phyloP scores from a whole-genome alignment of 2,888 invertebrate species.

The Sabatieria punctata region DNA sequence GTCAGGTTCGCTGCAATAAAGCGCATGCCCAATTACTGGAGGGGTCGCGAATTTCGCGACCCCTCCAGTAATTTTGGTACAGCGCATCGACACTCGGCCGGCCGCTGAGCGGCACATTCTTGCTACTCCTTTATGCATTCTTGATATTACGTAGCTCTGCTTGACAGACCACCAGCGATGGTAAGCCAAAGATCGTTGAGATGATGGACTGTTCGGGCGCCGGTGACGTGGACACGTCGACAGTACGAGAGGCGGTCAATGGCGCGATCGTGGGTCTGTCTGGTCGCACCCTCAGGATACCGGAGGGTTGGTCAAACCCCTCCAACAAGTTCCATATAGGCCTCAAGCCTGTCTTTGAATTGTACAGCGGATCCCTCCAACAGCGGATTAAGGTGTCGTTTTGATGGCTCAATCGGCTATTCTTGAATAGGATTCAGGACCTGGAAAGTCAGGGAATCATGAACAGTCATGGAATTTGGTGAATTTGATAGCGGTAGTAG shows the following conservation, averaged over 20 bases:
- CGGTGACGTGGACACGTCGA: slow-evolving; percentile 84
- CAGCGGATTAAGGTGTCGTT: slow-evolving; percentile 47
- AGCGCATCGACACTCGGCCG: no score
- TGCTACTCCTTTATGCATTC: no score
- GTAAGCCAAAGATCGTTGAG: slow-evolving; percentile 78
- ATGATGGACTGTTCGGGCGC: slow-evolving; percentile 87
- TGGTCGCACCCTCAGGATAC: slow-evolving; percentile 53
- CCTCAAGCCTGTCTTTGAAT: slow-evolving; percentile 59
- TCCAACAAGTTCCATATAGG: slow-evolving; percentile 69
- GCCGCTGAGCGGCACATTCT: no score
- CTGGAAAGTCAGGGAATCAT: no score
- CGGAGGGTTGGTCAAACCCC: slow-evolving; percentile 62
- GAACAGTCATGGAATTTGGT: neutral
- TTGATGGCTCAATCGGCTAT: slow-evolving; percentile 5
- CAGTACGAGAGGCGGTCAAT: slow-evolving; percentile 47
- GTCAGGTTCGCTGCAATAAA: no score
- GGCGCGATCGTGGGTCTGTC: slow-evolving; percentile 60
- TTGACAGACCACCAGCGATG: slow-evolving; percentile 71
- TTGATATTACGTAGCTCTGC: no score
- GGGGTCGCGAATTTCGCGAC: no score
- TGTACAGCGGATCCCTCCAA: slow-evolving; percentile 65
- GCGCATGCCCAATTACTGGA: no score
- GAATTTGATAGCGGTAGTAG: slow-evolving; percentile 3
- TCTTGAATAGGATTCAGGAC: slow-evolving; percentile 1
- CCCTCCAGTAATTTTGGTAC: no score